Percentiles rank a stretch among this genome's conserved stretches.
Evolutionary conservation across 2,888 invertebrate genomes (phyloP).

Genomic region (Leucophenga montana): DNA sequence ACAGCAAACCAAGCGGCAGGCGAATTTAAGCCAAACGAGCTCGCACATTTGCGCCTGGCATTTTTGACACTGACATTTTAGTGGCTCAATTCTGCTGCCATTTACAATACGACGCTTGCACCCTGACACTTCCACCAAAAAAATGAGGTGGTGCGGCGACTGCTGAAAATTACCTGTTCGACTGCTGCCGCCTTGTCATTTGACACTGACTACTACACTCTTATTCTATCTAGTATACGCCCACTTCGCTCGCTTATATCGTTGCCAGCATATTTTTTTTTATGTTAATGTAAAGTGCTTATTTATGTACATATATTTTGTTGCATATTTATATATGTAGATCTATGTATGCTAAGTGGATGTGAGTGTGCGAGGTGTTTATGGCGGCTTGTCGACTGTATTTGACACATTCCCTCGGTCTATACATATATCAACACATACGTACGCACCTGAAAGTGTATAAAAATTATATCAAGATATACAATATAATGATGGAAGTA

Average conservation of each 20-base stretch:
- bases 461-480: neutral
- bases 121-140: neutral
- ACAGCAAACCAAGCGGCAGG: slow-evolving; percentile 7
- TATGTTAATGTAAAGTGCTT: slow-evolving; percentile 53
- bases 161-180: slow-evolving; percentile 24
- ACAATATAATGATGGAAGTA: no score
- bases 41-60: slow-evolving; percentile 63
- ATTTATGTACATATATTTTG: slow-evolving; percentile 49
- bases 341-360: neutral
- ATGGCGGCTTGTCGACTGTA: slow-evolving; percentile 12
- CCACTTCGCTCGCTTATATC: no score
- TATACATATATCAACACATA: neutral
- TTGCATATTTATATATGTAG: slow-evolving; percentile 48
- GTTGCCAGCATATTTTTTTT: slow-evolving; percentile 2
- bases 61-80: slow-evolving; percentile 54
- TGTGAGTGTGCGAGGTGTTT: neutral
- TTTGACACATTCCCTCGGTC: neutral
- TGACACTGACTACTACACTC: neutral
- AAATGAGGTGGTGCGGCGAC: no score
- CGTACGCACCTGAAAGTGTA: slow-evolving; percentile 1
- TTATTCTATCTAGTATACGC: neutral
- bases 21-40: slow-evolving; percentile 52
- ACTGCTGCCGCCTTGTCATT: neutral
- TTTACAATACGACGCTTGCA: neutral
- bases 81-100: slow-evolving; percentile 32